Base-by-base conservation (phyloP, 1,140 invertebrate genomes). In the Aricia agestis region DNA sequence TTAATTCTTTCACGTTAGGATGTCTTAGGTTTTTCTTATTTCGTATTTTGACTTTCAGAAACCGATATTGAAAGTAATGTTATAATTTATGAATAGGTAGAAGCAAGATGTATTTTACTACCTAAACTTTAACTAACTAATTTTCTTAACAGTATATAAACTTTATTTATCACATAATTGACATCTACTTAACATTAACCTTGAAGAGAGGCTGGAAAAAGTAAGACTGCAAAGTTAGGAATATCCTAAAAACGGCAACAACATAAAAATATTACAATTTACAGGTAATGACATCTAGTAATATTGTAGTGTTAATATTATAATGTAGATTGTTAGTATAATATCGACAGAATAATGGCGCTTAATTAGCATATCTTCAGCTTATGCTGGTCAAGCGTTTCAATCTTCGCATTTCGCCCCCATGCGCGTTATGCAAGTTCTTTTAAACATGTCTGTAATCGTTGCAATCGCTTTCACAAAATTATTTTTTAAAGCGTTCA, bases 151-250 rank as follows among this genome's bases (percentile, higher is more conserved):
- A 25, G 11, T 10, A 25, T 25, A 11, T 19, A 19, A 10, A 63
- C 18, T 63, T 63, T 25, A 63, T 63, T 63, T 63, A 63, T 63
- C 59, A 63, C 59, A 19, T 63, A 63, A 63, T 63, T 63, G 59
- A 63, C 59, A 19, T 63, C 59, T 63, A 63, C 59, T 63, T 63
- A 63, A 63, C 45, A 63, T 63, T 63, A 25, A 19, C 2, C 19
- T 63, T 59, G 2, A 19, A 18, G 4, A 52, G 45, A 13, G 42
- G 42, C 45, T 13, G 45, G 11, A 52, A 52, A 52, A 52, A 9
- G 45, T 52, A 52, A 52, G 45, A 59, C n/a, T 15, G 57, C 57
- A 18, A n/a, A 15, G n/a, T n/a, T n/a, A 59, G 4, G n/a, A 25
- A 25, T 18, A 19, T 19, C 6, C 5, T 5, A 6, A 7, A 59